Evolutionary conservation across 2,888 invertebrate species (phyloP).

Genomic region (Adelognathus sp.): DNA sequence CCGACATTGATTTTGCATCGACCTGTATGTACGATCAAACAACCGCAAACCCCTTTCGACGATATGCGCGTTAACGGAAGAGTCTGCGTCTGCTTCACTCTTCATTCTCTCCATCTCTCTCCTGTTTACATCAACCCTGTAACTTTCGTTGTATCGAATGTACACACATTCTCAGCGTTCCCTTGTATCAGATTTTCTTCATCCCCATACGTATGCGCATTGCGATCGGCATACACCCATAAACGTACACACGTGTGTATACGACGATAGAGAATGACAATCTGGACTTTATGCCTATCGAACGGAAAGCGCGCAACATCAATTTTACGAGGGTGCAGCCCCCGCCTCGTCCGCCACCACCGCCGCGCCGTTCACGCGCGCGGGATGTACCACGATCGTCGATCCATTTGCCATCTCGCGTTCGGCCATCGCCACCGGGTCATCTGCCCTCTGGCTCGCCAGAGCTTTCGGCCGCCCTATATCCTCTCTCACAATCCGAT

Average conservation of each 20-base stretch:
- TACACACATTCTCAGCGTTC: neutral
- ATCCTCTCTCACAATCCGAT: neutral
- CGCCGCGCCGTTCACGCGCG: no score
- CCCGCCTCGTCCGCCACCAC: no score
- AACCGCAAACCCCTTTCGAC: neutral
- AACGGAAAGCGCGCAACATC: constrained; percentile 39
- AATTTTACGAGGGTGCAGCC: constrained; percentile 45
- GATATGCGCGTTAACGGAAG: constrained; percentile 15
- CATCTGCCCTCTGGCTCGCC: neutral
- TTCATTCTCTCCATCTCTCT: neutral
- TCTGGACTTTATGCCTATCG: constrained; percentile 52
- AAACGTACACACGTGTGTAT: neutral
- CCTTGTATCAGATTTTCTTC: no score
- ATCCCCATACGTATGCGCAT: no score
- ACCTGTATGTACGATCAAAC: no score
- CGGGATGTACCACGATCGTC: constrained; percentile 51
- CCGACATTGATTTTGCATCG: no score
- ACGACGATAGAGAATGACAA: neutral
- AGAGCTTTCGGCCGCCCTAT: neutral
- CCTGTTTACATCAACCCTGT: neutral
- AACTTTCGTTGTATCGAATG: constrained; percentile 37
- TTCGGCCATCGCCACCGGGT: neutral
- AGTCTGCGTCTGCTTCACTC: neutral
- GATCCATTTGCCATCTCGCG: constrained; percentile 42
- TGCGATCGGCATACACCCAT: neutral